phyloP scores from a whole-genome alignment of 2,888 invertebrate genomes.

The Perdita meconis region DNA sequence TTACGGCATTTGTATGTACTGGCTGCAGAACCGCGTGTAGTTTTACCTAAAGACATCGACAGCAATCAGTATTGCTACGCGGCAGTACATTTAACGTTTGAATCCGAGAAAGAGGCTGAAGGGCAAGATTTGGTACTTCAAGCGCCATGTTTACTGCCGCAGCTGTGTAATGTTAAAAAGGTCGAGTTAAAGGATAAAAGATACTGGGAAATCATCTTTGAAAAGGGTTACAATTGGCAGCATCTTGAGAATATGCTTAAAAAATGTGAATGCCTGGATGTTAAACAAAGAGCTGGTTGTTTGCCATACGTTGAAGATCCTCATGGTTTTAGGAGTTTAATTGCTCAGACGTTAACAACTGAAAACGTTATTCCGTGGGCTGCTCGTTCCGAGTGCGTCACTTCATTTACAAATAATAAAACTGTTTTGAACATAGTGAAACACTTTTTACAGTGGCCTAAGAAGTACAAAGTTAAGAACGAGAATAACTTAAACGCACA shows the following conservation, averaged over 20 bases:
- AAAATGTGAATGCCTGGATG: conserved; percentile 90
- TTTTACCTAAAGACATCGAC: conserved; percentile 94
- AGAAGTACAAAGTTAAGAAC: conserved; percentile 62
- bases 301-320: conserved; percentile 95
- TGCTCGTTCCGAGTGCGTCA: conserved; percentile 88
- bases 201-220: conserved; percentile 96
- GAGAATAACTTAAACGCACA: conserved; percentile 54
- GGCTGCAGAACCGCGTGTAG: conserved; percentile 95
- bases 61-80: conserved; percentile 93
- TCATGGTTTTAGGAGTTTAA: conserved; percentile 90
- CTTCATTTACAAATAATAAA: conserved; percentile 90
- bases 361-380: conserved; percentile 90
- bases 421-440: conserved; percentile 89
- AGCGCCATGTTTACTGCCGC: conserved; percentile 95
- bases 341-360: conserved; percentile 92
- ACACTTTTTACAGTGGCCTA: conserved; percentile 86
- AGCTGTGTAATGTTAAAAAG: conserved; percentile 89
- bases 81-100: conserved; percentile 86
- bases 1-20: conserved; percentile 98
- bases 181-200: conserved; percentile 93
- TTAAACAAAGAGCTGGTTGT: conserved; percentile 95
- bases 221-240: conserved; percentile 93
- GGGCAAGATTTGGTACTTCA: conserved; percentile 87
- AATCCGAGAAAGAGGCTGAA: conserved; percentile 83
- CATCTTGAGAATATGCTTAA: conserved; percentile 89